Evolutionary conservation across 2,797 vertebrate species (phyloP).

Genomic region (Lithobates pipiens): DNA sequence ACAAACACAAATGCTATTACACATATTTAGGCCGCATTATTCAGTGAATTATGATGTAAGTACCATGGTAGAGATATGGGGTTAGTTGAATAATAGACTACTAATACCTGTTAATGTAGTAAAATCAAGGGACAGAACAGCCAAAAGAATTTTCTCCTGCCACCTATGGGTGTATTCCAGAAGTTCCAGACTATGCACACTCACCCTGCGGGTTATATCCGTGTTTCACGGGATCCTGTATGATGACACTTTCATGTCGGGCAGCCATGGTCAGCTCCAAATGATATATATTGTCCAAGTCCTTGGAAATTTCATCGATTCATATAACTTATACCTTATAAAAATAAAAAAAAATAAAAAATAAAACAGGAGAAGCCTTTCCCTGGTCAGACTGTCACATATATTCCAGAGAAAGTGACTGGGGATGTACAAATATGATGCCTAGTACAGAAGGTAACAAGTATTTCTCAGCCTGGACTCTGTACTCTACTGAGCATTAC

Average conservation of each 20-base stretch:
- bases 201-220: conserved; percentile 74
- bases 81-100: too few species aligned
- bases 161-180: conserved; percentile 8
- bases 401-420: conserved; percentile 76
- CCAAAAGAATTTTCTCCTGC: neutral
- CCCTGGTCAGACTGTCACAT: conserved; percentile 65
- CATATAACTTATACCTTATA: conserved; percentile 69
- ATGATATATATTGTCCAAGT: conserved; percentile 65
- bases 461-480: conserved; percentile 75
- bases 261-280: conserved; percentile 76
- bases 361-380: conserved; percentile 70
- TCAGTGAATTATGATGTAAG: too few species aligned
- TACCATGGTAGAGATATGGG: too few species aligned
- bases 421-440: conserved; percentile 68
- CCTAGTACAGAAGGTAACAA: conserved; percentile 77
- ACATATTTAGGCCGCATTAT: too few species aligned
- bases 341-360: conserved; percentile 68
- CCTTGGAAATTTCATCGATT: conserved; percentile 73
- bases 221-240: conserved; percentile 74
- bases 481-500: conserved; percentile 78
- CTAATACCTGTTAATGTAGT: too few species aligned
- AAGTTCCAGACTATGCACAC: conserved; percentile 61
- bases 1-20: too few species aligned
- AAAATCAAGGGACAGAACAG: too few species aligned
- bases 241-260: conserved; percentile 70